Evolutionary conservation across 2,888 invertebrate genomes (phyloP), one percentile per base, ranked within the genome.

Genomic region (Monopis laevigella): DNA sequence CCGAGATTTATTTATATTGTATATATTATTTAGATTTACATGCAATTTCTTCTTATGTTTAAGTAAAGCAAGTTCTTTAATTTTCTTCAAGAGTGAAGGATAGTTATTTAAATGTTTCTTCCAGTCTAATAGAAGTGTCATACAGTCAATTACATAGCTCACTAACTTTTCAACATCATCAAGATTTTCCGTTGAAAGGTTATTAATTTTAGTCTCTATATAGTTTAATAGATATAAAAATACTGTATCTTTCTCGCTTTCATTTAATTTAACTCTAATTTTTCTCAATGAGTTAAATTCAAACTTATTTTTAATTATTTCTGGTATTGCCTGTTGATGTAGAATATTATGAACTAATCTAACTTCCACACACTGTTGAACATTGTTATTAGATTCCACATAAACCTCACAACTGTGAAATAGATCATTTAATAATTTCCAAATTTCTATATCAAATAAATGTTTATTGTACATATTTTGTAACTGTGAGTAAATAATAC

Each of bases 1-100:
- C 72, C 71, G 73, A 8, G 62, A 54, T 45, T 68, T 74, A 17
- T 73, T 63, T 39, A 54, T 52, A 39, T 65, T 62, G 44, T 72
- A 75, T 24, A 73, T 45, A 7, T 45, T 28, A 6, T 51, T 46
- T 32, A 73, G 46, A 45, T 53, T 45, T 3, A 42, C 35, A 24
- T 56, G 51, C 59, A 59, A 67, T 5, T 50, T 49, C 21, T 61
- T 58, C 41, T 58, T 46, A 29, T 55, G 56, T 42, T 59, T 64
- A 2, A 60, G 47, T 41, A 56, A 48, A 16, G 63, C 49, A 2
- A 58, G 46, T 12, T 58, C 54, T 48, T 52, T 65, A 12, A 73
- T 58, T 51, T 56, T 62, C 6, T 61, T 47, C 1, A 65, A 40
- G 26, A 68, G 43, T 3, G 49, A 28, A 2, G 68, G 61, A 48